Conservation (phyloP, 2,797 vertebrate species). For the Phrynocephalus forsythii region DNA sequence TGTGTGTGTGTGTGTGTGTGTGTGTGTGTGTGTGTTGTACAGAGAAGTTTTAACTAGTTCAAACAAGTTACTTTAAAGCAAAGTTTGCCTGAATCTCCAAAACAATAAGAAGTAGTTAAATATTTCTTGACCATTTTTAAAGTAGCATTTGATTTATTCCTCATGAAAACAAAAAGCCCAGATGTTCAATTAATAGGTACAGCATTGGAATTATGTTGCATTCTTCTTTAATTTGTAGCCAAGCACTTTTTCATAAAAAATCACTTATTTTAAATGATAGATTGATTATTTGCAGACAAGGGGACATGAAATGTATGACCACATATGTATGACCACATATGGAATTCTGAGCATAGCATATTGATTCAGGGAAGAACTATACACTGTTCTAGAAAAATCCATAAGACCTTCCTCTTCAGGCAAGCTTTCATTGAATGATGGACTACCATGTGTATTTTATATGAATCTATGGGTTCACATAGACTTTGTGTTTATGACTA, state of each 20-base stretch:
- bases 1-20: too few species aligned
- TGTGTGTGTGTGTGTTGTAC: not conserved
- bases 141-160: not conserved
- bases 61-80: not conserved
- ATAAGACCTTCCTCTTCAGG: too few species aligned
- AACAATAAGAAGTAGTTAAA: not conserved
- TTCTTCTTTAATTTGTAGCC: too few species aligned
- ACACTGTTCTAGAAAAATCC: not conserved
- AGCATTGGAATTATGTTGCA: too few species aligned
- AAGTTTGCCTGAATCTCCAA: not conserved
- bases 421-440: too few species aligned
- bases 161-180: not conserved
- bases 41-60: not conserved
- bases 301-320: not conserved
- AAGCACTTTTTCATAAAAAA: not conserved
- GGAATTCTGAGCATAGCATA: not conserved
- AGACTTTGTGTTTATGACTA: too few species aligned
- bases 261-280: not conserved
- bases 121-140: not conserved
- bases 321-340: too few species aligned
- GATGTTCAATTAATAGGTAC: not conserved
- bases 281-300: not conserved
- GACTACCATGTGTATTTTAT: too few species aligned
- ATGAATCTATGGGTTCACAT: too few species aligned
- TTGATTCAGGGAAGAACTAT: not conserved